phyloP scores from a whole-genome alignment of 2,888 invertebrate species.

The Argyra leucocephala region DNA sequence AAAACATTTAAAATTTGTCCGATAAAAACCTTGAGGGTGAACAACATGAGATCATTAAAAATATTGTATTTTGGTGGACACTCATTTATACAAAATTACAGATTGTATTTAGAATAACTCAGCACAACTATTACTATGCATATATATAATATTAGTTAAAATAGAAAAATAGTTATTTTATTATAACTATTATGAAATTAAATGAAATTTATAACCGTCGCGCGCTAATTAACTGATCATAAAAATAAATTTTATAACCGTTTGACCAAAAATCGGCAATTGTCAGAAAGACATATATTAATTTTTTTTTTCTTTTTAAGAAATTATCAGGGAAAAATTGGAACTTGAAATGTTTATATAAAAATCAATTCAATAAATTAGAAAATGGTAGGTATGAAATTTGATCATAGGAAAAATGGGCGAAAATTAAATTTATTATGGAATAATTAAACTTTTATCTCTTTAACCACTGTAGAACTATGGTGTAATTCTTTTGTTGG shows the following conservation, averaged over 20 bases:
- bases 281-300: neutral
- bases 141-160: neutral
- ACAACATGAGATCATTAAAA: neutral
- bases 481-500: too few relatives aligned
- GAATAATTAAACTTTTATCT: too few relatives aligned
- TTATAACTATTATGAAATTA: neutral
- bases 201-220: constrained; percentile 3
- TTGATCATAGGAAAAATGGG: too few relatives aligned
- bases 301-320: neutral
- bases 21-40: neutral
- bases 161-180: too few relatives aligned
- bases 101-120: neutral
- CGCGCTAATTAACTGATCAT: neutral
- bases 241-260: neutral
- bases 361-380: too few relatives aligned
- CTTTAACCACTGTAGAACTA: too few relatives aligned
- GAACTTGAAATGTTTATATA: too few relatives aligned
- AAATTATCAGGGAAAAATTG: too few relatives aligned
- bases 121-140: neutral
- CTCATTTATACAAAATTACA: too few relatives aligned
- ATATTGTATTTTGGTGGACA: too few relatives aligned
- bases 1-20: neutral
- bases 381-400: too few relatives aligned
- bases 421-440: too few relatives aligned
- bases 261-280: constrained; percentile 3